Base-by-base conservation (phyloP, 1,140 invertebrate species). In the Tribolium castaneum region DNA sequence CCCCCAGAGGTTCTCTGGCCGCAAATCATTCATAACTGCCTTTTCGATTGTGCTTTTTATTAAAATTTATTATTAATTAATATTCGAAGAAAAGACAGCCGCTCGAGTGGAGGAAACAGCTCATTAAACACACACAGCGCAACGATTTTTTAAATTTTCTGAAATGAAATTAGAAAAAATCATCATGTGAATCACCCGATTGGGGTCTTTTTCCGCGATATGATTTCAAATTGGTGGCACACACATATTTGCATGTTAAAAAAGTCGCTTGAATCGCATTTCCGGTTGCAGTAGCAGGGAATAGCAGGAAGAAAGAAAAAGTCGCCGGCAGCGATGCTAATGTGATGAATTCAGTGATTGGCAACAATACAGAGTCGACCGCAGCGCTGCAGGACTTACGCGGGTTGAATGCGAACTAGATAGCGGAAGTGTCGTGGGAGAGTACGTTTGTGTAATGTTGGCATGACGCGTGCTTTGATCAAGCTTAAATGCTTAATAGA, bases 21-120 rank as follows among this genome's bases (percentile, higher is more conserved):
- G 78, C 80, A 81, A 81, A 81, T 81, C 80, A 81, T 79, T 70
- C 72, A 62, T 75, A 81, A 81, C 80, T 72, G 78, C 75, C 78
- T 75, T 56, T 52, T 52, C 74, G 70, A 70, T 77, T 80, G 70
- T 80, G 74, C 74, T 78, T 80, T 77, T 81, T 81, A 81, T 81
- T 81, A 81, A 81, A 79, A 81, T 81, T 81, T 78, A 78, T 78
- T 78, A 72, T 72, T 78, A 71, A 78, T 78, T 78, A 73, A 78
- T 78, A 52, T 78, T 66, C 54, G 59, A 51, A 59, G 52, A 59
- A 70, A 19, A 70, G 70, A 78, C 76, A 71, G 76, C 75, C 75
- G 75, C 39, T 59, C 3, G 25, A 25, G 5, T 19, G 1, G 5
- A 59, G 19, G 7, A 59, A 59, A 19, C 54, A 59, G 54, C 10